Conservation (phyloP, 1,140 invertebrate genomes). For the Bombyx mori region DNA sequence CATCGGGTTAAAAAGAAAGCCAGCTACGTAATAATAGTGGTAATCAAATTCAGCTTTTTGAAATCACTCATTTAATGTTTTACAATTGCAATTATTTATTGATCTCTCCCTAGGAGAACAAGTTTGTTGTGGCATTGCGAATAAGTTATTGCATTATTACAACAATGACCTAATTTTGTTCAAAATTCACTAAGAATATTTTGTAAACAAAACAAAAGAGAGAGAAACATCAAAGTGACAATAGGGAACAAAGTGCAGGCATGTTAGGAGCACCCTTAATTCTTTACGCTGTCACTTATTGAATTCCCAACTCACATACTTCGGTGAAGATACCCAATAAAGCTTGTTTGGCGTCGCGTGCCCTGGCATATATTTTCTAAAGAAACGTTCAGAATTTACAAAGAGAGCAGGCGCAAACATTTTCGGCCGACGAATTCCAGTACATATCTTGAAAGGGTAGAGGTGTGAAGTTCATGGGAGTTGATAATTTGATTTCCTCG, state of each 20-base stretch:
- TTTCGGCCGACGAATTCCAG: constrained; percentile 43
- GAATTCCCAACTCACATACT: constrained; percentile 57
- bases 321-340: constrained; percentile 59
- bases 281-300: constrained; percentile 57
- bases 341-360: constrained; percentile 50
- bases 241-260: constrained; percentile 27
- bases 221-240: constrained; percentile 40
- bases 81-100: too few species aligned
- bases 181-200: too few species aligned
- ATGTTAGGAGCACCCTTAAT: constrained; percentile 42
- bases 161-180: too few species aligned
- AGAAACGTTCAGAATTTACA: constrained; percentile 53
- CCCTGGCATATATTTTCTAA: constrained; percentile 50
- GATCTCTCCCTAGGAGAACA: too few species aligned
- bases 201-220: neutral
- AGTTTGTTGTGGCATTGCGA: too few species aligned
- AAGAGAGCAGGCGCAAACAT: constrained; percentile 36
- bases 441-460: constrained; percentile 28
- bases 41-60: too few species aligned
- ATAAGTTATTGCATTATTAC: too few species aligned
- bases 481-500: constrained; percentile 66
- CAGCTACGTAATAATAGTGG: constrained; percentile 7
- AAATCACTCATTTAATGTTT: too few species aligned
- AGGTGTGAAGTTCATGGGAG: constrained; percentile 49
- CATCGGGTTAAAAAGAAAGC: constrained; percentile 40